Conservation (phyloP, 2,113 vertebrate species). For the Lucifuga dentata region DNA sequence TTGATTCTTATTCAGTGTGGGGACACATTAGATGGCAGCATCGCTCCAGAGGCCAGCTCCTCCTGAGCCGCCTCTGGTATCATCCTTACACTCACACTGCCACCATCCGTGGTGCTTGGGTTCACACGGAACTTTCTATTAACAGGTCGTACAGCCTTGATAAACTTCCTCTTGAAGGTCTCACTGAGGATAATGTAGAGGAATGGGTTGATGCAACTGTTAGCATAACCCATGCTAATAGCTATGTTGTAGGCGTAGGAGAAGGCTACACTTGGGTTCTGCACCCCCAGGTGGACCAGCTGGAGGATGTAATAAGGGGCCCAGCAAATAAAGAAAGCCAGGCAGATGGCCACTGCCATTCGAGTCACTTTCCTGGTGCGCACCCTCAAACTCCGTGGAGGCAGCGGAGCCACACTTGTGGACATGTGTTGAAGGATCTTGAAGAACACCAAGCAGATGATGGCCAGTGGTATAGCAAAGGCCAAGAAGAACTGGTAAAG, state of each 20-base stretch:
- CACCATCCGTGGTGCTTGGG: constrained; percentile 69
- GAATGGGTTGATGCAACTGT: constrained; percentile 85
- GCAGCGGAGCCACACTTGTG: constrained; percentile 84
- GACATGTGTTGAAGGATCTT: constrained; percentile 90
- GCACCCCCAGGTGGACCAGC: constrained; percentile 78
- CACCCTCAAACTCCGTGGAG: constrained; percentile 81
- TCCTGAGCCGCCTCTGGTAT: constrained; percentile 79
- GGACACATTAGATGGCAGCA: constrained; percentile 67
- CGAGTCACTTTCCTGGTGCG: constrained; percentile 87
- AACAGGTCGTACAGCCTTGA: constrained; percentile 56
- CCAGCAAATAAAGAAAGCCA: constrained; percentile 89
- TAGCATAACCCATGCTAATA: constrained; percentile 84
- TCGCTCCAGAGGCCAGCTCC: constrained; percentile 70
- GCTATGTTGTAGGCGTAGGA: constrained; percentile 81
- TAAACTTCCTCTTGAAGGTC: constrained; percentile 79
- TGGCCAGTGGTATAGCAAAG: constrained; percentile 84
- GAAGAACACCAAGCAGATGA: constrained; percentile 87
- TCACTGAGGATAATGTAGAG: constrained; percentile 80
- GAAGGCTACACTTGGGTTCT: constrained; percentile 75
- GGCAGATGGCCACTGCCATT: constrained; percentile 89
- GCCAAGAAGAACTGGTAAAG: constrained; percentile 90
- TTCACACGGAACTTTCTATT: constrained; percentile 70
- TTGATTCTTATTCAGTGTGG: constrained; percentile 58
- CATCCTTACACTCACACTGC: constrained; percentile 79
- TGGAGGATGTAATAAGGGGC: constrained; percentile 86